phyloP scores from a whole-genome alignment of 2,113 vertebrate genomes.

The Actinemys pallida region DNA sequence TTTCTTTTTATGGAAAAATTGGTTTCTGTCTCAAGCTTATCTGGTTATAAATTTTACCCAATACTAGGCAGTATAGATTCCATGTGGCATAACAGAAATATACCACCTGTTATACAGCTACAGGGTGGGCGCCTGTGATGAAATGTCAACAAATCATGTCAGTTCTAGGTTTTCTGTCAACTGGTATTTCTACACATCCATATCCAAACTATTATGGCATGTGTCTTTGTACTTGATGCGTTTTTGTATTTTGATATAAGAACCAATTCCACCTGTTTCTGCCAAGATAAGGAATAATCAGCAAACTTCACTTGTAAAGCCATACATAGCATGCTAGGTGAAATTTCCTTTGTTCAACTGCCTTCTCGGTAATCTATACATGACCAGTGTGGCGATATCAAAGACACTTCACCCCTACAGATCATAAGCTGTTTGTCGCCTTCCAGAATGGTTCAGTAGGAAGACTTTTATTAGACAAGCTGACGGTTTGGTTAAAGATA shows the following conservation, averaged over 20 bases:
- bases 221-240: background rate
- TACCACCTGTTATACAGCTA: background rate
- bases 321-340: background rate
- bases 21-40: background rate
- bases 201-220: background rate
- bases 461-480: background rate
- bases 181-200: background rate
- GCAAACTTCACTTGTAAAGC: background rate
- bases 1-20: background rate
- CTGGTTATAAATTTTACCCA: background rate
- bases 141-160: background rate
- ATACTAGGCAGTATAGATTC: background rate
- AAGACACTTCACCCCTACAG: background rate
- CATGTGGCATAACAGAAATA: background rate
- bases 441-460: background rate
- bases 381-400: background rate
- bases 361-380: background rate
- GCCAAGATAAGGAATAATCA: background rate
- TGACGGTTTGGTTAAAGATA: background rate
- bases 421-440: background rate
- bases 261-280: background rate
- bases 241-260: background rate
- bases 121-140: background rate
- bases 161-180: background rate
- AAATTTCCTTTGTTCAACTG: background rate